Evolutionary conservation across 2,113 vertebrate species (phyloP).

Genomic region (Scytalopus superciliaris): DNA sequence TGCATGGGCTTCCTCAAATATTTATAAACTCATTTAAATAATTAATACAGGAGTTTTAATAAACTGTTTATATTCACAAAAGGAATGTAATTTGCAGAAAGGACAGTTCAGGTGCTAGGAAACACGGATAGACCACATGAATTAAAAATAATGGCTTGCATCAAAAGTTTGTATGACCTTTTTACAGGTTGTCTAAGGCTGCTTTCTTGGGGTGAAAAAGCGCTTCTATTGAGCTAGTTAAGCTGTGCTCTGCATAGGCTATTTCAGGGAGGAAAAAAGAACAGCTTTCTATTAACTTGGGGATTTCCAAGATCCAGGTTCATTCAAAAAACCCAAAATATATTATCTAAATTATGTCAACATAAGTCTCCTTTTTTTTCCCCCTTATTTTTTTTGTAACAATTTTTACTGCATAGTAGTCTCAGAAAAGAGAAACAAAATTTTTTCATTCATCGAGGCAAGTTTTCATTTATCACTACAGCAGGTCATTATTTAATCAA

Average conservation of each 20-base stretch:
- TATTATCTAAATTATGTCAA: background rate
- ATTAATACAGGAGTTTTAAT: conserved; percentile 54
- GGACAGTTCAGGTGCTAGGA: background rate
- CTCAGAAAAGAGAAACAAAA: background rate
- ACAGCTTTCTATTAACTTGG: background rate
- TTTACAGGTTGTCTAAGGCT: background rate
- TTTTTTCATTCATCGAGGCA: background rate
- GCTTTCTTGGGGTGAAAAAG: background rate
- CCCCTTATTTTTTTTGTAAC: background rate
- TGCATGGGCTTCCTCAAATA: conserved; percentile 51
- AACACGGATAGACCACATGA: background rate
- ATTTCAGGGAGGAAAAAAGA: background rate
- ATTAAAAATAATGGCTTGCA: conserved; percentile 41
- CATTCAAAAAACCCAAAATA: background rate
- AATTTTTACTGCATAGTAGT: background rate
- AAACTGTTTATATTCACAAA: conserved; percentile 68
- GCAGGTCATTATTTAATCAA: background rate
- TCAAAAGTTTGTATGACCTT: conserved; percentile 38
- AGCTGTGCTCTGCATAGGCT: background rate
- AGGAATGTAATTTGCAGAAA: conserved; percentile 49
- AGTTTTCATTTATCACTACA: background rate
- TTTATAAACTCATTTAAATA: conserved; percentile 69
- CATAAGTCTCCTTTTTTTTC: background rate
- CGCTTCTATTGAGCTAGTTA: background rate
- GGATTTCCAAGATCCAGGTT: background rate